These are phyloP conservation scores for Prunella fulvescens DNA, from an alignment of 2,113 vertebrate genomes.

Conservation along the genomic window DNA sequence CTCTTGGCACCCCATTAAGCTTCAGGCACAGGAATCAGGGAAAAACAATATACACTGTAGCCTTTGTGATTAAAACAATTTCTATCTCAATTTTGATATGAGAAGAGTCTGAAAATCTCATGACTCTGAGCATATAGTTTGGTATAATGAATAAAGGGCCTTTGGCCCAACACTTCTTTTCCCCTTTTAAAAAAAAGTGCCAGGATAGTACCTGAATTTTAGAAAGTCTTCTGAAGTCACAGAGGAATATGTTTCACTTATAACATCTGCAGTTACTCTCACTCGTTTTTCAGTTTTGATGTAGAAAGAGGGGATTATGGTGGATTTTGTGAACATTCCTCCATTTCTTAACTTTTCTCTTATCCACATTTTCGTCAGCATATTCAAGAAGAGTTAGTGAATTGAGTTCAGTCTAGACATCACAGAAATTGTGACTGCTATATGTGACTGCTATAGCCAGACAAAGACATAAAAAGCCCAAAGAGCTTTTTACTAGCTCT, in stretches of 20 bases:
- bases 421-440: neutral
- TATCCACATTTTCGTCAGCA: neutral
- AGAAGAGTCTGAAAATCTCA: neutral
- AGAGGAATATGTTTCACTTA: neutral
- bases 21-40: neutral
- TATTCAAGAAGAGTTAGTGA: neutral
- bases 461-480: neutral
- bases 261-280: neutral
- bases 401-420: neutral
- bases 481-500: neutral
- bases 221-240: neutral
- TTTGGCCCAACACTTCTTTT: neutral
- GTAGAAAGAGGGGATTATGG: neutral
- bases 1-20: neutral
- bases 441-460: too few relatives aligned
- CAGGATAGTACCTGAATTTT: neutral
- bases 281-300: neutral
- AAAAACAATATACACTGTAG: neutral
- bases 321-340: neutral
- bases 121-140: neutral
- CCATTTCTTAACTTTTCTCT: neutral
- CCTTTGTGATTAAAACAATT: neutral
- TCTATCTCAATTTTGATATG: neutral
- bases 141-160: neutral
- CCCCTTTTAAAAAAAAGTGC: neutral